Evolutionary conservation across 2,888 invertebrate species (phyloP).

Genomic region (Lasioglossum marginatum): DNA sequence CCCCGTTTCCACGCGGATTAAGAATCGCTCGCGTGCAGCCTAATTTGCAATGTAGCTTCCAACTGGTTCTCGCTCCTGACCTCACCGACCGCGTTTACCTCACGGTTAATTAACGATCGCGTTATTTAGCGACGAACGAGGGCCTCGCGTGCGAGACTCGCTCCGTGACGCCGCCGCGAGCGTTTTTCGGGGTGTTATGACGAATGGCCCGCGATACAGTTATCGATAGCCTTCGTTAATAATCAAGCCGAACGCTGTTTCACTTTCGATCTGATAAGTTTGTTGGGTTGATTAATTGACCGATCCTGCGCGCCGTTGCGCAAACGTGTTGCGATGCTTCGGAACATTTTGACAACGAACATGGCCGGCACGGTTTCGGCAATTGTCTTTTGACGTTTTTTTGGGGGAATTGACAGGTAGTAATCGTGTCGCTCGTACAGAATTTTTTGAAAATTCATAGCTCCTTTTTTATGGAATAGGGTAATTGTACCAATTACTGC

Average conservation of each 20-base stretch:
- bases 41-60: constrained; percentile 55
- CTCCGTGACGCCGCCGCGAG: constrained; percentile 22
- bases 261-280: constrained; percentile 41
- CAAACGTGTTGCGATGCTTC: background rate
- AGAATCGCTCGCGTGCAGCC: constrained; percentile 48
- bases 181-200: constrained; percentile 42
- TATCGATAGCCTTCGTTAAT: constrained; percentile 60
- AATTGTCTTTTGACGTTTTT: background rate
- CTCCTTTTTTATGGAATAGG: too few relatives aligned
- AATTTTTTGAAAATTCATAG: too few relatives aligned
- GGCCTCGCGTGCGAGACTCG: constrained; percentile 47
- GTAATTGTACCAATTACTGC: too few relatives aligned
- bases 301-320: background rate
- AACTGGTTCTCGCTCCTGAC: constrained; percentile 5
- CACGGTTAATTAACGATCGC: constrained; percentile 64
- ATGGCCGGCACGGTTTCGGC: background rate
- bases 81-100: constrained; percentile 13
- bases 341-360: background rate
- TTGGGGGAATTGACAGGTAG: background rate
- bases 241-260: constrained; percentile 43
- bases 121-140: constrained; percentile 47
- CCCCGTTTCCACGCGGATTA: constrained; percentile 46
- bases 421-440: background rate
- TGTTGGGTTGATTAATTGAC: constrained; percentile 31
- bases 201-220: constrained; percentile 47